Conservation (phyloP, 2,888 invertebrate genomes). For the Drosophila anceps region DNA sequence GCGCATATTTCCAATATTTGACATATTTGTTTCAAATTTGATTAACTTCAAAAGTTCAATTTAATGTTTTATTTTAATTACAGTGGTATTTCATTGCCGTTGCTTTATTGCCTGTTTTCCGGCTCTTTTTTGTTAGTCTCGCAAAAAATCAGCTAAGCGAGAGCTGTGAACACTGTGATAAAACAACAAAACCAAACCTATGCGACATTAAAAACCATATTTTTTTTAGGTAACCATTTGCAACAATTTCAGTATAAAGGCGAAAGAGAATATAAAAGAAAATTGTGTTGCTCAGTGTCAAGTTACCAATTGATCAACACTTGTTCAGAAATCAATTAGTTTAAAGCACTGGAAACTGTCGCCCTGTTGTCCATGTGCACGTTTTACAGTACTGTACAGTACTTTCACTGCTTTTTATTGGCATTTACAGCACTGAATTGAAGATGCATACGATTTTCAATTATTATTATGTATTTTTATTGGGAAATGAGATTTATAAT, state of each 20-base stretch:
- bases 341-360: too few species aligned
- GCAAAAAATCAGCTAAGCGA: not conserved
- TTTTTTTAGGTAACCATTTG: too few species aligned
- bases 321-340: not conserved
- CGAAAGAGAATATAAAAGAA: not conserved
- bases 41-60: slow-evolving; percentile 37
- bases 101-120: too few species aligned
- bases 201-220: not conserved
- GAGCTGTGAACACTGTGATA: not conserved
- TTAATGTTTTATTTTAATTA: slow-evolving; percentile 31
- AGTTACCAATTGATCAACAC: not conserved
- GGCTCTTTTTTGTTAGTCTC: not conserved
- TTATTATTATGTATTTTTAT: not conserved
- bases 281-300: not conserved
- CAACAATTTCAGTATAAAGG: not conserved
- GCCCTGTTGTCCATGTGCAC: too few species aligned
- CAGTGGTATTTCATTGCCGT: not conserved
- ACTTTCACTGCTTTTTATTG: not conserved
- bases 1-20: slow-evolving; percentile 18
- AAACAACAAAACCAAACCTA: not conserved
- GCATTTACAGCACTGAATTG: not conserved
- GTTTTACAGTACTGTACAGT: not conserved
- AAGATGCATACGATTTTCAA: not conserved
- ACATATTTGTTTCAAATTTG: slow-evolving; percentile 31
- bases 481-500: too few species aligned